A percentile compares a stretch with the other conserved stretches of the same genome.
These are phyloP conservation scores for Porphyrio hochstetteri DNA, from an alignment of 2,113 vertebrate species.

Conservation along the genomic window DNA sequence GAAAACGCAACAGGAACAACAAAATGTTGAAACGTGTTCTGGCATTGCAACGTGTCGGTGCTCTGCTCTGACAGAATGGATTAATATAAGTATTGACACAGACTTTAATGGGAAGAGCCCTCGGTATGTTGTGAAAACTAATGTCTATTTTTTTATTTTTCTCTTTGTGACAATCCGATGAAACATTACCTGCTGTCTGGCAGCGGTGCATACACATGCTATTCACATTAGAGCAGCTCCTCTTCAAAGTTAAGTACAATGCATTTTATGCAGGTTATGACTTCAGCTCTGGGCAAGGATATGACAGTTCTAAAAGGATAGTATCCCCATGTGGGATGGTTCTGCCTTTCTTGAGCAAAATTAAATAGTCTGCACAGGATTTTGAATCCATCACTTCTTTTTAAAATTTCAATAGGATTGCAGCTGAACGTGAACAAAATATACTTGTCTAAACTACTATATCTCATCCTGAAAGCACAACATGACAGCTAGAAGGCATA, in stretches of 20 bases:
- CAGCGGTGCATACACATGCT: neutral
- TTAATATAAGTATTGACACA: neutral
- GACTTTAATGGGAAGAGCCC: neutral
- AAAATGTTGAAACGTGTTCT: neutral
- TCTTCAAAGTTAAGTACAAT: neutral
- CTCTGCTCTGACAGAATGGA: neutral
- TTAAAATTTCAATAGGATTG: neutral
- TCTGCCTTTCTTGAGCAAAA: neutral
- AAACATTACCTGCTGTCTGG: neutral
- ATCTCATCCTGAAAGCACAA: neutral
- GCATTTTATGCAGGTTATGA: neutral
- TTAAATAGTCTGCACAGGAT: neutral
- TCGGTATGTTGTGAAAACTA: accelerated
- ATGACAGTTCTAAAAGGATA: neutral
- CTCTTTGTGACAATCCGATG: neutral
- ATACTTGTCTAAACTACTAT: neutral
- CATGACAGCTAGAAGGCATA: neutral
- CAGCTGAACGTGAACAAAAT: neutral
- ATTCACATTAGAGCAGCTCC: neutral
- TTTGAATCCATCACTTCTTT: neutral
- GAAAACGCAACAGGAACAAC: neutral
- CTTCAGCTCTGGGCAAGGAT: neutral
- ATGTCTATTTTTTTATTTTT: neutral
- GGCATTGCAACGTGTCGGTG: neutral
- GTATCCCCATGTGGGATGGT: neutral